phyloP scores from a whole-genome alignment of 1,140 invertebrate species.

The Caenorhabditis latens region DNA sequence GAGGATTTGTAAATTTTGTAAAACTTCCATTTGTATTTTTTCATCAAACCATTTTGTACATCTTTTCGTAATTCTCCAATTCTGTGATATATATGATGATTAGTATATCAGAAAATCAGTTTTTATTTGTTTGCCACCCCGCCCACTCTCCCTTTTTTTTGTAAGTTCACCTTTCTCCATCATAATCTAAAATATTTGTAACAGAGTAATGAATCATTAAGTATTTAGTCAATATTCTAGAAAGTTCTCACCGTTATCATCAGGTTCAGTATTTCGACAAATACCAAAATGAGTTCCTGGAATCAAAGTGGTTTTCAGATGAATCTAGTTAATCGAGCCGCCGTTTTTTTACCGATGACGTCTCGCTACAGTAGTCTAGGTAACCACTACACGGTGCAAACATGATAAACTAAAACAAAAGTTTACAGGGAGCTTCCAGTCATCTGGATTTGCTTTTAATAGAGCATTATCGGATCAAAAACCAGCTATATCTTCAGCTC shows the following conservation, averaged over 20 bases:
- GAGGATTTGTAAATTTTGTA: not conserved
- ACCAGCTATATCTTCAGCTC: not conserved
- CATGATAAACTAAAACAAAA: not conserved
- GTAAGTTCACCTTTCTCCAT: not conserved
- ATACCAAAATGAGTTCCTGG: too few species aligned
- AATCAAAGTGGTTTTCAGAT: not conserved
- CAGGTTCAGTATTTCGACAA: too few species aligned
- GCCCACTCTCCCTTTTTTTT: not conserved
- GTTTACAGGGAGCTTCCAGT: not conserved
- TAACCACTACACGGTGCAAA: not conserved
- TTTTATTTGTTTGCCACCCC: not conserved
- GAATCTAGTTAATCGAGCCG: conserved; percentile 4
- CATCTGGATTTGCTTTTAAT: not conserved
- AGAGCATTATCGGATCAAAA: not conserved
- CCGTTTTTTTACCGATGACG: not conserved
- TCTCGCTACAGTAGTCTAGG: conserved; percentile 12
- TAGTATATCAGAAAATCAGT: not conserved
- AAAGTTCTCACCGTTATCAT: too few species aligned
- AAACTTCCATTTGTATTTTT: not conserved
- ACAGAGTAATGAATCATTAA: not conserved
- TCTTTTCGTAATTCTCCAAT: not conserved
- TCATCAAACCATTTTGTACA: not conserved
- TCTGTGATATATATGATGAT: conserved; percentile 28
- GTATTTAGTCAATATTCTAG: too few species aligned
- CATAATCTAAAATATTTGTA: conserved; percentile 8